These are phyloP conservation scores for Campoletis raptor DNA, from an alignment of 2,888 invertebrate species.

Conservation along the genomic window DNA sequence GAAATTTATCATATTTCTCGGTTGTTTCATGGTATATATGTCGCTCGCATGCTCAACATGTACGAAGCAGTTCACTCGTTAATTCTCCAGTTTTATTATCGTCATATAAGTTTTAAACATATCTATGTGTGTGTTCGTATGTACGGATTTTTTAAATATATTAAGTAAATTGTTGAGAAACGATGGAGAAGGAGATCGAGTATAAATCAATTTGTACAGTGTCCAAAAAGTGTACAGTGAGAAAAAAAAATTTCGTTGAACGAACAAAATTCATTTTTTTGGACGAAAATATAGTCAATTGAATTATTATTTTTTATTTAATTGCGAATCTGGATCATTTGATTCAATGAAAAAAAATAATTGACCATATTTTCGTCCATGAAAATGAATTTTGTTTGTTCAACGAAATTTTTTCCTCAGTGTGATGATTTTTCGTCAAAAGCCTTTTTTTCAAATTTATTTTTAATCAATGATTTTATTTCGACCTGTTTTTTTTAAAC, in stretches of 20 bases:
- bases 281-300: too few species aligned
- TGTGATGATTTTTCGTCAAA: too few species aligned
- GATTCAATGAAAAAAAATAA: too few species aligned
- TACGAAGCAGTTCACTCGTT: slow-evolving; percentile 61
- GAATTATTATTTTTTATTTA: too few species aligned
- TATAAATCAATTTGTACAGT: not conserved
- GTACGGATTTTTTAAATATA: not conserved
- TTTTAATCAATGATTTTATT: not conserved
- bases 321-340: too few species aligned
- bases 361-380: too few species aligned
- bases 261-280: too few species aligned
- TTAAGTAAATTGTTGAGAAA: not conserved
- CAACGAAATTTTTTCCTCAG: too few species aligned
- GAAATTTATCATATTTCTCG: slow-evolving; percentile 71
- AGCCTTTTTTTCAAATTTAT: not conserved
- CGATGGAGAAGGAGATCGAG: not conserved
- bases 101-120: slow-evolving; percentile 2
- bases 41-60: slow-evolving; percentile 38
- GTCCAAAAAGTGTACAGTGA: too few species aligned
- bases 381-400: too few species aligned
- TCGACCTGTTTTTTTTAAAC: not conserved
- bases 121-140: not conserved
- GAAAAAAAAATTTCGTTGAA: too few species aligned
- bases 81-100: slow-evolving; percentile 55
- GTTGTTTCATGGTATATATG: slow-evolving; percentile 46